Evolutionary conservation across 1,140 invertebrate genomes (phyloP), one percentile per base, ranked within the genome.

Genomic region (Philotrypesis tridentata): DNA sequence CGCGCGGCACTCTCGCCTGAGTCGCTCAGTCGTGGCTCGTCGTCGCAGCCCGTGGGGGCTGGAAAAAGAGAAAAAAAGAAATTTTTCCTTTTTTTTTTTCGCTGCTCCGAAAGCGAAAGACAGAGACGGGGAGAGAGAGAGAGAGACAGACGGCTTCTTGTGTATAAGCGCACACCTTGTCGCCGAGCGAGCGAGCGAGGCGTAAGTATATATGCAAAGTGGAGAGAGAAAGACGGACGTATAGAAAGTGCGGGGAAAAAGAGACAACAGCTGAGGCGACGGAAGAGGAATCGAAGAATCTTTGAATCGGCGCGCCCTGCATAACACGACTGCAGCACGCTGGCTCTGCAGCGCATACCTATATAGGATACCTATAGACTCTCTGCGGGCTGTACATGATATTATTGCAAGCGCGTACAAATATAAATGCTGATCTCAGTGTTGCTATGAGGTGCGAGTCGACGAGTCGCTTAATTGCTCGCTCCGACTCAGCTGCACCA

Each of bases 381-480:
- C n/a, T n/a, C 29, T 67, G 25, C n/a, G n/a, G n/a, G n/a, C n/a
- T 67, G 11, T 67, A 12, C 63, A 67, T 67, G 25, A 23, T n/a
- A n/a, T n/a, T n/a, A n/a, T 67, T 14, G 25, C 25, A 31, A 67
- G 63, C 63, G 21, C 17, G 77, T 27, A 72, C 60, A 40, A 70
- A 70, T 70, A 60, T 70, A 68, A 70, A 70, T 75, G 80, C 72
- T 81, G 72, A 76, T 70, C 40, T 75, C 80, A 70, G 72, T 80
- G 23, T n/a, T 79, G 61, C 61, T 65, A 25, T 65, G 61, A 65
- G 61, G 61, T 65, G 61, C 9, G 61, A 65, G 27, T 9, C 23
- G 61, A 65, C 23, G 14, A 65, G 61, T 6, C 61, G 6, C 25
- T 65, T 65, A 27, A 25, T 29, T 29, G 23, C 8, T 27, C 27